A percentile compares a stretch with the other conserved stretches of the same genome.
Evolutionary conservation across 2,888 invertebrate species (phyloP).

Genomic region (Ethmia dodecea): DNA sequence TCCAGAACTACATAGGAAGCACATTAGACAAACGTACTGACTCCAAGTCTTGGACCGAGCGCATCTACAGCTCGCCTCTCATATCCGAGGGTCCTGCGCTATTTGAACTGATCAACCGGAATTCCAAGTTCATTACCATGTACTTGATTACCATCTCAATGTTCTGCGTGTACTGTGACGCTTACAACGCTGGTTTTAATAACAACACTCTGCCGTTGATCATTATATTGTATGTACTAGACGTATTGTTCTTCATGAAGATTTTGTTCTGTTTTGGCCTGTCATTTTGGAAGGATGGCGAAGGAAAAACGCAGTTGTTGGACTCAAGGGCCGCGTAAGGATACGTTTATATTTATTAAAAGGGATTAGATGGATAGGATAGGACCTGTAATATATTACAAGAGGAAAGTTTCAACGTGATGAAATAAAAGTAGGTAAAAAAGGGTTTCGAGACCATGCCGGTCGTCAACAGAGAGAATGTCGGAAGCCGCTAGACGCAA

Average conservation of each 20-base stretch:
- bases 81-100: constrained; percentile 16
- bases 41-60: constrained; percentile 13
- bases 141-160: constrained; percentile 43
- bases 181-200: constrained; percentile 56
- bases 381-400: no score
- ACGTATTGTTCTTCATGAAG: constrained; percentile 43
- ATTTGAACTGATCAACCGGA: no score
- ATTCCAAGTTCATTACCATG: no score
- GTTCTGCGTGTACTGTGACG: constrained; percentile 41
- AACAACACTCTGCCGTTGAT: constrained; percentile 35
- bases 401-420: no score
- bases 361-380: no score
- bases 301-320: no score
- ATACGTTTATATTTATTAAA: no score
- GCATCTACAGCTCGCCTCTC: constrained; percentile 10
- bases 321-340: neutral
- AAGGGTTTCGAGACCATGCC: no score
- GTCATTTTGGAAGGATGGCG: constrained; percentile 23
- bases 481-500: no score
- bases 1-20: constrained; percentile 41
- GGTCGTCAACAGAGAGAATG: no score
- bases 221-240: constrained; percentile 37
- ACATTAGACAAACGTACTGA: constrained; percentile 9
- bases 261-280: constrained; percentile 39
- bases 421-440: no score